These are phyloP conservation scores for Athripsodes cinereus DNA, from an alignment of 2,888 invertebrate species.

Conservation along the genomic window DNA sequence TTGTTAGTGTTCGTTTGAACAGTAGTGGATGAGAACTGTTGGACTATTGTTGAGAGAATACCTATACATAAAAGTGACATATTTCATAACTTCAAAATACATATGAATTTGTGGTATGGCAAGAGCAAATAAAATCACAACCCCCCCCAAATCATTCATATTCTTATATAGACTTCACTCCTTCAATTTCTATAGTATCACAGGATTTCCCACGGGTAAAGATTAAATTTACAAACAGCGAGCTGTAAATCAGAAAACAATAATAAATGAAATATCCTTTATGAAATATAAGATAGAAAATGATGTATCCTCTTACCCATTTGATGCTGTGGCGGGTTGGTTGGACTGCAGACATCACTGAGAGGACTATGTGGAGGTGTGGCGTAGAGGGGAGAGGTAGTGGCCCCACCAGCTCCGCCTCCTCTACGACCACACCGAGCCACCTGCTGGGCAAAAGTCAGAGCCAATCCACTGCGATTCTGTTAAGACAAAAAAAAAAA, in stretches of 20 bases:
- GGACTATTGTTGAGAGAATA: constrained; percentile 19
- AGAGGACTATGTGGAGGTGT: constrained; percentile 73
- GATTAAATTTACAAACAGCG: too few species aligned
- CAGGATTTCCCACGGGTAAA: too few species aligned
- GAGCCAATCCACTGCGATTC: constrained; percentile 50
- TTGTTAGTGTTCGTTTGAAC: neutral
- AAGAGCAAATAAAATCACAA: too few species aligned
- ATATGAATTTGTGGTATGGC: too few species aligned
- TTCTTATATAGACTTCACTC: too few species aligned
- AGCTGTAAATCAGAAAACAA: too few species aligned
- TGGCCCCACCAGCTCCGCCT: constrained; percentile 36
- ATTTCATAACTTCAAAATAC: too few species aligned
- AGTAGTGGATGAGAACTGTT: constrained; percentile 17
- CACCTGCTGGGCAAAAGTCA: constrained; percentile 90
- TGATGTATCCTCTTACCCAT: constrained; percentile 30
- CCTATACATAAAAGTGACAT: constrained; percentile 11
- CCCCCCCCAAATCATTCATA: too few species aligned
- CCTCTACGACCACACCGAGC: constrained; percentile 73
- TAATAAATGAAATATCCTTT: too few species aligned
- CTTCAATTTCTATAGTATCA: too few species aligned
- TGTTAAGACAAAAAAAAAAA: constrained; percentile 20
- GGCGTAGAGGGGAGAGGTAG: constrained; percentile 64
- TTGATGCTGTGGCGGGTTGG: constrained; percentile 38
- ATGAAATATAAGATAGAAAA: neutral
- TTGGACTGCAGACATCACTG: constrained; percentile 54